phyloP scores from a whole-genome alignment of 2,888 invertebrate genomes.

The Matsumyia berberina region DNA sequence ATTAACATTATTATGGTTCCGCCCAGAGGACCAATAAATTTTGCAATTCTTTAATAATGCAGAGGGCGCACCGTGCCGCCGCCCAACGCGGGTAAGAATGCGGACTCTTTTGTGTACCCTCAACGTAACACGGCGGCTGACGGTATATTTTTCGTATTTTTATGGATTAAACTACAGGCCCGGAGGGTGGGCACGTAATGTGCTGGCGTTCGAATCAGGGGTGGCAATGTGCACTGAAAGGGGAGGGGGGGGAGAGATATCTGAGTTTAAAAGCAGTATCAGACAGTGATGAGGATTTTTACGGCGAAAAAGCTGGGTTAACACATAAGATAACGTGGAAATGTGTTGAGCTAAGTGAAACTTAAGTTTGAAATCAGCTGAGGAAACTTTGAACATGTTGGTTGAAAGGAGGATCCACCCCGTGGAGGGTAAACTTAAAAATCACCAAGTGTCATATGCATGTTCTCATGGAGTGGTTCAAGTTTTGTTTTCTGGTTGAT shows the following conservation, averaged over 20 bases:
- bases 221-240: constrained; percentile 18
- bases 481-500: too few species aligned
- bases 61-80: constrained; percentile 33
- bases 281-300: not conserved
- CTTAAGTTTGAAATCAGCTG: too few species aligned
- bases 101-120: constrained; percentile 19
- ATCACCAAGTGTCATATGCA: too few species aligned
- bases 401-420: too few species aligned
- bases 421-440: too few species aligned
- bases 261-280: not conserved
- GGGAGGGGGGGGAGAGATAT: too few species aligned
- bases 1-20: constrained; percentile 66
- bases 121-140: not conserved
- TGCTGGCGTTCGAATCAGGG: constrained; percentile 9
- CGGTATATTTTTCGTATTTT: constrained; percentile 35
- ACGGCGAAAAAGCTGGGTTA: not conserved
- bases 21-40: constrained; percentile 82
- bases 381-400: too few species aligned
- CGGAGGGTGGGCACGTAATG: constrained; percentile 31
- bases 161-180: constrained; percentile 28
- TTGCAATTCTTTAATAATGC: constrained; percentile 80
- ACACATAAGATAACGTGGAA: not conserved
- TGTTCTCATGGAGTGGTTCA: too few species aligned
- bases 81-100: not conserved
- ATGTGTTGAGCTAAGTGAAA: not conserved